Base-by-base conservation (phyloP, 1,140 invertebrate genomes). In the Pomacea maculata region DNA sequence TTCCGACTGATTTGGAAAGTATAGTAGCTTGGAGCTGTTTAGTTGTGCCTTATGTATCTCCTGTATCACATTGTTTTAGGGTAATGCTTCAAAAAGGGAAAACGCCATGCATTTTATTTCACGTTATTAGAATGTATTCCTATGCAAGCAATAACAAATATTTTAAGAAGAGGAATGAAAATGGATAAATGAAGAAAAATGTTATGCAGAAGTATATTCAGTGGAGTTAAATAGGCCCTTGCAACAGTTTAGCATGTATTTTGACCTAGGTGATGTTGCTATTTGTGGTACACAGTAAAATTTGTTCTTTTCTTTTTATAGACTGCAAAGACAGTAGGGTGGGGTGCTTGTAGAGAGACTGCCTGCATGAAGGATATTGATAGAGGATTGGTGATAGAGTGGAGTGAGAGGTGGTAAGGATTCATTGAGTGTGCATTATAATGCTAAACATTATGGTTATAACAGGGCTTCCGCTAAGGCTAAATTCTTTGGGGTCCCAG, bases 41-140 rank as follows among this genome's bases (percentile, higher is more conserved):
- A 52, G n/a, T 6, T 17, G n/a, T 81, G 80, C 21, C 61, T 76
- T 54, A 17, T 77, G 67, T 45, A 45, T 45, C 34, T 45, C 34
- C 34, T 45, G 34, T 45, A 55, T 67, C 17, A 67, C 25, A 25
- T 21, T 67, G 65, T 21, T 67, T 19, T 21, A 4, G 2, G 6
- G 2, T 19, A 67, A 2, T 19, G 25, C 25, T 19, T 21, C 25
- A 25, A 67, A 21, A 25, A 67, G 17, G 6, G 17, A 1, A 45
- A 45, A 45, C 34, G 34, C 34, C 34, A 2, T 45, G 34, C 34
- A 45, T 45, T 45, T 45, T 45, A 45, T 45, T 45, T 45, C 34
- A 45, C 34, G 3, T 45, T 45, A 1, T 45, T 45, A 45, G 34
- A 0, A 45, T 45, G 34, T 45, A 45, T 45, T 45, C 34, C 34